Conservation (phyloP, 2,888 invertebrate species). For the Cactoblastis cactorum region DNA sequence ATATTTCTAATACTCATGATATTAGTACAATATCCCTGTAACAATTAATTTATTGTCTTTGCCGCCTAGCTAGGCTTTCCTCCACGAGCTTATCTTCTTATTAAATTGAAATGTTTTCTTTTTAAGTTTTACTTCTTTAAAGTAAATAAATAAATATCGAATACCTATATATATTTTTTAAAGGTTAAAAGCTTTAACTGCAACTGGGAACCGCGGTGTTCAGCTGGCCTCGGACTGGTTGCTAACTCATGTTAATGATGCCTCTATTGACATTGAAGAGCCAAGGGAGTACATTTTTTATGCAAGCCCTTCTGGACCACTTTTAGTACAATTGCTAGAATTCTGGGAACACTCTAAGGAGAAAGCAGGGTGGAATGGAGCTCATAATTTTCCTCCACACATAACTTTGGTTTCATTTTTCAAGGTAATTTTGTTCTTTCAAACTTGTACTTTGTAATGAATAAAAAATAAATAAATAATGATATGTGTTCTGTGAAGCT, state of each 20-base stretch:
- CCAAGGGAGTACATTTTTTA: constrained; percentile 93
- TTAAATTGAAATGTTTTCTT: too few species aligned
- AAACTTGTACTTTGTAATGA: not conserved
- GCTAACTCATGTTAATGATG: constrained; percentile 92
- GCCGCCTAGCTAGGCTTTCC: too few species aligned
- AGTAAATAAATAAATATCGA: too few species aligned
- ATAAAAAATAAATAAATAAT: too few species aligned
- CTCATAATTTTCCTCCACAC: constrained; percentile 93
- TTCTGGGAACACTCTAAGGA: constrained; percentile 89
- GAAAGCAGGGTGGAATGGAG: constrained; percentile 91
- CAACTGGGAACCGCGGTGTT: constrained; percentile 92
- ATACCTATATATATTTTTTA: too few species aligned
- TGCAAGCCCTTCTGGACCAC: constrained; percentile 88
- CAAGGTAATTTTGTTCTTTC: constrained; percentile 83
- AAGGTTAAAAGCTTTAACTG: constrained; percentile 94
- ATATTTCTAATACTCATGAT: not conserved
- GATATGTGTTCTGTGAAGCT: too few species aligned
- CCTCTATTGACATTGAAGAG: constrained; percentile 85
- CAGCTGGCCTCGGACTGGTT: constrained; percentile 95
- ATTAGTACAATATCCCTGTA: too few species aligned
- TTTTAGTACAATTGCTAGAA: constrained; percentile 84
- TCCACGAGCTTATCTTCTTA: too few species aligned
- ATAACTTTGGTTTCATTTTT: constrained; percentile 94
- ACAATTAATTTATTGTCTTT: too few species aligned
- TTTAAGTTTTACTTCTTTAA: too few species aligned